Conservation (phyloP, 64 coral and sea anemone species). For the Porites australiensis region DNA sequence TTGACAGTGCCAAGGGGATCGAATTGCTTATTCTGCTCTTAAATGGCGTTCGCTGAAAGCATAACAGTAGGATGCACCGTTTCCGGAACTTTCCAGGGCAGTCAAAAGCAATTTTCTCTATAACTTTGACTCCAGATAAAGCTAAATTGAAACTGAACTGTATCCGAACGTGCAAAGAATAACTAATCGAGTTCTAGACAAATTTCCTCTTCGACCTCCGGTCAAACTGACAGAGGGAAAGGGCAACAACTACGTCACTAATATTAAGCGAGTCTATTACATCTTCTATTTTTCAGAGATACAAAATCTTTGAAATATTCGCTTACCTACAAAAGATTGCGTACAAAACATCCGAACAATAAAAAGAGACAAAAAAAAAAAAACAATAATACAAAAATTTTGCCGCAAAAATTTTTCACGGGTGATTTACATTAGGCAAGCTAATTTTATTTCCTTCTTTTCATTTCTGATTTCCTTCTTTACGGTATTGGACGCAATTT, state of each 20-base stretch:
- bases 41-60: neutral
- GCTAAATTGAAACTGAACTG: neutral
- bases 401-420: neutral
- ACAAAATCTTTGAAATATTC: neutral
- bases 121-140: neutral
- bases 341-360: neutral
- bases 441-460: constrained; percentile 43
- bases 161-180: constrained; percentile 31
- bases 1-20: neutral
- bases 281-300: neutral
- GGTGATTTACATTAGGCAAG: neutral
- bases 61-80: neutral
- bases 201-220: constrained; percentile 25
- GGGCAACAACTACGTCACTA: neutral
- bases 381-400: neutral
- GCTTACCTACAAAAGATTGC: neutral
- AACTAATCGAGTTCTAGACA: constrained; percentile 19
- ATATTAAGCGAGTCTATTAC: neutral
- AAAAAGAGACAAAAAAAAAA: neutral
- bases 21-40: neutral
- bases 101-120: neutral
- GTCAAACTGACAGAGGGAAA: neutral
- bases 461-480: neutral
- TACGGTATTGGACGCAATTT: neutral
- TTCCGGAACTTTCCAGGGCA: neutral